Conservation (phyloP, 2,113 vertebrate species). For the Scomber colias region DNA sequence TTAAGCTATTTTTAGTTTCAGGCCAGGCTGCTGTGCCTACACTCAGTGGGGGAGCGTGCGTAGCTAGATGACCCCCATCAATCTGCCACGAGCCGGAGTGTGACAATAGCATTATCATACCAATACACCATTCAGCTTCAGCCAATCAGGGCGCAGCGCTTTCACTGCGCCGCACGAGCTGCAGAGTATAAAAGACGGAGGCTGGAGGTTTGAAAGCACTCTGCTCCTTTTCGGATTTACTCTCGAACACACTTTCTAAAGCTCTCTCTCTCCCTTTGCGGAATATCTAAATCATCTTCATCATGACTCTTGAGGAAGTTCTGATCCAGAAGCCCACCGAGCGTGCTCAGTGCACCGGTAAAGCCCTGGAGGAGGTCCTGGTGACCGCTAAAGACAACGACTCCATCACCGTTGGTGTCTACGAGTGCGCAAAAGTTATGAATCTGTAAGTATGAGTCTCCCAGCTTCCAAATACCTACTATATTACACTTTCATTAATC, state of each 20-base stretch:
- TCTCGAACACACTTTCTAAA: not conserved
- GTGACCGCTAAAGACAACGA: slow-evolving; percentile 90
- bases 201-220: not conserved
- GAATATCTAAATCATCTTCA: slow-evolving; percentile 65
- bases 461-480: no score
- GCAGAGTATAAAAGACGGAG: slow-evolving; percentile 69
- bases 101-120: slow-evolving; percentile 87
- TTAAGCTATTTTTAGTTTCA: slow-evolving; percentile 65
- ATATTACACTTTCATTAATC: accelerated
- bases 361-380: slow-evolving; percentile 91
- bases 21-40: slow-evolving; percentile 14
- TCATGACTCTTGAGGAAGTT: slow-evolving; percentile 86
- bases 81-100: slow-evolving; percentile 86
- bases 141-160: slow-evolving; percentile 80
- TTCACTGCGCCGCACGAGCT: slow-evolving; percentile 73
- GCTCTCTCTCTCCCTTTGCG: slow-evolving; percentile 27
- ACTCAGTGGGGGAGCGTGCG: slow-evolving; percentile 32
- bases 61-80: slow-evolving; percentile 77
- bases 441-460: slow-evolving; percentile 92
- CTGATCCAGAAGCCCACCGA: slow-evolving; percentile 67
- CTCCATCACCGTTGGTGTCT: slow-evolving; percentile 94
- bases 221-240: slow-evolving; percentile 60
- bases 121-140: slow-evolving; percentile 73
- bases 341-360: slow-evolving; percentile 87
- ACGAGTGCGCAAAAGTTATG: slow-evolving; percentile 97